phyloP scores from a whole-genome alignment of 2,797 vertebrate genomes.

The Chlorospingus flavigularis region DNA sequence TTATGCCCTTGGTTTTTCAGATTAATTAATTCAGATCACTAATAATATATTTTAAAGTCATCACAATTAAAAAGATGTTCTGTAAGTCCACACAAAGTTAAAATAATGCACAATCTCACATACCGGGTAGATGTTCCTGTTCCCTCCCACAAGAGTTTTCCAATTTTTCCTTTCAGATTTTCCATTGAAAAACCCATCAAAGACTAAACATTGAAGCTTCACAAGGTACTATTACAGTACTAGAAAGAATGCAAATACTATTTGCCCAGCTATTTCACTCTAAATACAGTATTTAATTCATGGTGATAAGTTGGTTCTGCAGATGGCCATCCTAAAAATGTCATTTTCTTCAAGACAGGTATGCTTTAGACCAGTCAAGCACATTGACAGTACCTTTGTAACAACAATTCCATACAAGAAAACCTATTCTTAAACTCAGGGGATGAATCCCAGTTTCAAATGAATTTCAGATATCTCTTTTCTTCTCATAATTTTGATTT shows the following conservation, averaged over 20 bases:
- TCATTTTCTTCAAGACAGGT: background rate
- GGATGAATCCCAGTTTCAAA: background rate
- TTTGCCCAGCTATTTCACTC: background rate
- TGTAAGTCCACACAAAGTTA: background rate
- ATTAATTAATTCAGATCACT: constrained; percentile 24
- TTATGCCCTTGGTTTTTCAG: constrained; percentile 21
- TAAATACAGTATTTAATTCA: background rate
- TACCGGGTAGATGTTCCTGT: background rate
- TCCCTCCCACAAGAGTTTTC: background rate
- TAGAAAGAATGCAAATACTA: background rate
- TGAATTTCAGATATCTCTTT: background rate
- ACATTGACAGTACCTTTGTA: background rate
- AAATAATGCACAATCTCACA: background rate
- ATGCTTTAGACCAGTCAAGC: background rate
- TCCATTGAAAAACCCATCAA: background rate
- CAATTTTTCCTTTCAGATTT: background rate
- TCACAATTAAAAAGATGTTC: background rate
- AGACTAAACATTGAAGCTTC: background rate
- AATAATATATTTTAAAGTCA: background rate
- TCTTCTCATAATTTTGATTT: background rate
- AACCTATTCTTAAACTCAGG: background rate
- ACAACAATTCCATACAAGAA: background rate
- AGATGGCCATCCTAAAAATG: background rate
- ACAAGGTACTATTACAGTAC: background rate
- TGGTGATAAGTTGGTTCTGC: background rate